Conservation (phyloP, 92 coral and sea anemone species). For the Zoanthus gigantus region DNA sequence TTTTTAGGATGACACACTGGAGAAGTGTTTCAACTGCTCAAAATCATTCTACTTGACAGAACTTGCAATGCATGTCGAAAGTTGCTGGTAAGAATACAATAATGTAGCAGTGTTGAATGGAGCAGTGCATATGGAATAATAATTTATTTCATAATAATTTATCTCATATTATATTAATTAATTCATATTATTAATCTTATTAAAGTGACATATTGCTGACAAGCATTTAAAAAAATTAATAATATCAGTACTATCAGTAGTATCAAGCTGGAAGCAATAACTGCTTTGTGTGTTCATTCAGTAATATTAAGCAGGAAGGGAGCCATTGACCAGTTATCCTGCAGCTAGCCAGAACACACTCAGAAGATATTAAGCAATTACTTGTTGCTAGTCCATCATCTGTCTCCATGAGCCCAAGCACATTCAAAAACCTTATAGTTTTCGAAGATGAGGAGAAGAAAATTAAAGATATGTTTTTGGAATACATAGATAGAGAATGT, state of each 20-base stretch:
- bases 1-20: background rate
- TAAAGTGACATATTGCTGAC: too few species aligned
- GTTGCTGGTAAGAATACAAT: slow-evolving; percentile 1
- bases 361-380: slow-evolving; percentile 40
- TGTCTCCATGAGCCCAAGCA: slow-evolving; percentile 2
- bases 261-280: slow-evolving; percentile 49
- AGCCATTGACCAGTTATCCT: slow-evolving; percentile 59
- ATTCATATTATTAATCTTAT: too few species aligned
- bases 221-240: too few species aligned
- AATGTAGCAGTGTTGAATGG: background rate
- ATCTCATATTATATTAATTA: too few species aligned
- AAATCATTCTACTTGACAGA: background rate
- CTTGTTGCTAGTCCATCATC: slow-evolving; percentile 42
- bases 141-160: background rate
- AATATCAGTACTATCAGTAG: too few species aligned
- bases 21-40: slow-evolving; percentile 9
- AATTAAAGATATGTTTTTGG: slow-evolving; percentile 40
- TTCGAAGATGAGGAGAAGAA: slow-evolving; percentile 48
- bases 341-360: slow-evolving; percentile 29
- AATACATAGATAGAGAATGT: slow-evolving; percentile 58
- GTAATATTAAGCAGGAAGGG: slow-evolving; percentile 55
- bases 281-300: slow-evolving; percentile 56
- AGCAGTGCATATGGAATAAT: background rate
- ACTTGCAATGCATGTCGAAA: background rate
- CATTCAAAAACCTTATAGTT: slow-evolving; percentile 44